Evolutionary conservation across 2,888 invertebrate species (phyloP), one percentile per base, ranked within the genome.

Genomic region (Catocala fraxini): DNA sequence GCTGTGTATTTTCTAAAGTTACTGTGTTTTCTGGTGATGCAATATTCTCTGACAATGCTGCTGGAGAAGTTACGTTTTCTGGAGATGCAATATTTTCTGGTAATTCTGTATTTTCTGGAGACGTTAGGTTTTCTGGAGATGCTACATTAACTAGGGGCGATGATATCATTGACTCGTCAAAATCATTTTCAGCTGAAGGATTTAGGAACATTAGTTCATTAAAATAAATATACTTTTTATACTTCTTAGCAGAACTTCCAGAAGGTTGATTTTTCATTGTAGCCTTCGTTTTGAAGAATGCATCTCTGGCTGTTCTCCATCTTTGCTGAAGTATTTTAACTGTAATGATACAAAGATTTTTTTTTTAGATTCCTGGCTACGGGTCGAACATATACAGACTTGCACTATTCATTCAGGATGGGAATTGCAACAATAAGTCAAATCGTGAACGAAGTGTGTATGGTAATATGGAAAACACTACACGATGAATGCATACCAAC

Each of bases 351-450:
- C 46, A 15, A 11, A 34, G 7, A 12, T 42, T 53, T 59, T 59
- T 9, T 48, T 54, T 59, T 59, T 5, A 56, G 57, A 42, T 65
- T 52, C 39, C 25, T 65, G 25, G 58, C 65, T 49, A 65, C 65
- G 54, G 60, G 63, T 45, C 70, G 71, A 34, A 76, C 77, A 49
- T 81, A 69, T 65, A 74, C 75, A 58, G 77, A 81, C 56, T 63
- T 87, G 51, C 75, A 79, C 10, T 81, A 80, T 67, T 65, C 63
- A 53, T 87, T 74, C 67, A 71, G 83, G 60, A 56, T 87, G 15
- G 84, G 82, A 62, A 63, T 68, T 11, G 58, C 80, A 58, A 86
- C 84, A 56, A 80, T 86, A 49, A 57, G 47, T 47, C 9, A 25
- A 1, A 59, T 56, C 12, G 67, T 62, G 57, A 33, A 48, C 15